Percentiles rank a stretch among this genome's conserved stretches.
Evolutionary conservation across 2,888 invertebrate species (phyloP).

Genomic region (Eupithecia centaureata): DNA sequence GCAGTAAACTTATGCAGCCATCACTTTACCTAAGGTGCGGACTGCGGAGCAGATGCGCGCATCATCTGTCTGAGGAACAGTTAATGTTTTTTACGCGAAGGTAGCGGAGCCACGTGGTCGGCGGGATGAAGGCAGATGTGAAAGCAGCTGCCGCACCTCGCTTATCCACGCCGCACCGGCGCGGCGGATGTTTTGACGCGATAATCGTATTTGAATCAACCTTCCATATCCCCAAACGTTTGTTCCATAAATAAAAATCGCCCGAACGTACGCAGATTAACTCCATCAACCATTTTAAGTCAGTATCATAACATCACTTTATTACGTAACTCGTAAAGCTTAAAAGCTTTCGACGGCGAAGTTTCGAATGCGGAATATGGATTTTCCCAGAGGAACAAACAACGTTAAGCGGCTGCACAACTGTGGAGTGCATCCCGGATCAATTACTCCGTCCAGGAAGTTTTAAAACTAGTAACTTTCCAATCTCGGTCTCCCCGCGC

Average conservation of each 20-base stretch:
- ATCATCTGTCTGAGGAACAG: constrained; percentile 67
- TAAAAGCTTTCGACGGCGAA: constrained; percentile 40
- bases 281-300: constrained; percentile 18
- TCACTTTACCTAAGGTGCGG: constrained; percentile 46
- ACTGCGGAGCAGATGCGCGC: constrained; percentile 56
- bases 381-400: constrained; percentile 51
- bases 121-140: constrained; percentile 72
- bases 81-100: constrained; percentile 64
- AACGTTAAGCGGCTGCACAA: constrained; percentile 52
- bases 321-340: constrained; percentile 21
- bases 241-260: neutral
- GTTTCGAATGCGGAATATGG: constrained; percentile 39
- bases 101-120: constrained; percentile 63
- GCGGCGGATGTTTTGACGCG: constrained; percentile 57
- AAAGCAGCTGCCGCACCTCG: constrained; percentile 70
- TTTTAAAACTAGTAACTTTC: constrained; percentile 65
- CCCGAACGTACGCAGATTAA: neutral
- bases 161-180: constrained; percentile 57
- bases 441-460: constrained; percentile 59
- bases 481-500: constrained; percentile 53
- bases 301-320: constrained; percentile 4
- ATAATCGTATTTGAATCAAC: constrained; percentile 33
- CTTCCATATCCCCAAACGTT: constrained; percentile 21
- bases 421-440: constrained; percentile 60
- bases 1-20: constrained; percentile 28